These are phyloP conservation scores for Thereva unica DNA, from an alignment of 2,888 invertebrate genomes.

Conservation along the genomic window DNA sequence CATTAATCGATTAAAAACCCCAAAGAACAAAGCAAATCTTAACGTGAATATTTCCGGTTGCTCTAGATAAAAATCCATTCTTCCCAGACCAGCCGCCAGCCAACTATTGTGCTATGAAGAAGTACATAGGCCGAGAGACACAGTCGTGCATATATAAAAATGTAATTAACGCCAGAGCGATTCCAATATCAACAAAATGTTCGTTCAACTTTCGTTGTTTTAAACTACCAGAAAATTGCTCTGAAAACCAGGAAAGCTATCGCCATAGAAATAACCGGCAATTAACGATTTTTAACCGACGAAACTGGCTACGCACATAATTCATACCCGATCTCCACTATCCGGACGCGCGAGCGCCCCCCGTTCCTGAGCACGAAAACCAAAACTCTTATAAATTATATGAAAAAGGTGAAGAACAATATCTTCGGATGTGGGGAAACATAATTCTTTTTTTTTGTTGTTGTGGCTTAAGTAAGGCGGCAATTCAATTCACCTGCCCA, in stretches of 20 bases:
- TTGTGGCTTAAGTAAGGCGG: background rate
- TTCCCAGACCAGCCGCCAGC: background rate
- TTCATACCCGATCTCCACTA: constrained; percentile 27
- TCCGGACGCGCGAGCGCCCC: background rate
- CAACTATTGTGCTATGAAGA: background rate
- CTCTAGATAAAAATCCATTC: constrained; percentile 20
- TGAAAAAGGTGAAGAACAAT: constrained; percentile 16
- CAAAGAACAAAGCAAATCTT: background rate
- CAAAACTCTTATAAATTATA: constrained; percentile 34
- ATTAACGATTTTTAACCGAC: constrained; percentile 35
- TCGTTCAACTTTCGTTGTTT: constrained; percentile 31
- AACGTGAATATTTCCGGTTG: constrained; percentile 6
- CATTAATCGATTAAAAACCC: constrained; percentile 26
- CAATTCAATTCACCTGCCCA: constrained; percentile 36
- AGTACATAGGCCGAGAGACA: no score
- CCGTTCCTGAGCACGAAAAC: constrained; percentile 1
- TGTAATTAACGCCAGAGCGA: constrained; percentile 6
- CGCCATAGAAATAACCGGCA: constrained; percentile 14
- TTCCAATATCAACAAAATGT: constrained; percentile 26
- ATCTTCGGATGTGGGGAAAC: constrained; percentile 22
- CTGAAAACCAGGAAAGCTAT: constrained; percentile 24
- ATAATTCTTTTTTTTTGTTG: constrained; percentile 13
- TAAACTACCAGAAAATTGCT: constrained; percentile 34
- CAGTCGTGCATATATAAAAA: background rate
- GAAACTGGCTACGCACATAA: constrained; percentile 36